phyloP scores from a whole-genome alignment of 2,888 invertebrate species.

The Thymelicus acteon region DNA sequence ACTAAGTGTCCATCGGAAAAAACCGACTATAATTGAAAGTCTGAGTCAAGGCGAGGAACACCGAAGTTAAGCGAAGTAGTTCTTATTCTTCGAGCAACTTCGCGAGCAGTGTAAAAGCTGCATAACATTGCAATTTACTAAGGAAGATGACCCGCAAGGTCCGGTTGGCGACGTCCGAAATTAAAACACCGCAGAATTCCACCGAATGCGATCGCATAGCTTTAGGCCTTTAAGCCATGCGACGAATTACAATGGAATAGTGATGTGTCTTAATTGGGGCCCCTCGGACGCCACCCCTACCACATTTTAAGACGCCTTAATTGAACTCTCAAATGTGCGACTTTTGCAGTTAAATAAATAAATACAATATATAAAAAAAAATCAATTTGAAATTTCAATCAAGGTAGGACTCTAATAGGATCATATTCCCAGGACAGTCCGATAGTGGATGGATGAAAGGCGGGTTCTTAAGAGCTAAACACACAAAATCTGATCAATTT shows the following conservation, averaged over 20 bases:
- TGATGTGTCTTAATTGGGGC: slow-evolving; percentile 72
- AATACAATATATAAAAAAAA: slow-evolving; percentile 38
- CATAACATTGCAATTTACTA: slow-evolving; percentile 46
- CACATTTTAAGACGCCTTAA: slow-evolving; percentile 57
- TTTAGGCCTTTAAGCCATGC: slow-evolving; percentile 82
- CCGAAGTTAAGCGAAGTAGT: too few relatives aligned
- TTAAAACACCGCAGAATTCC: slow-evolving; percentile 70
- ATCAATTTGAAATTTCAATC: slow-evolving; percentile 58
- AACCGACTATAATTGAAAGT: too few relatives aligned
- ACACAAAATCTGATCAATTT: slow-evolving; percentile 73
- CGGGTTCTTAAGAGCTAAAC: slow-evolving; percentile 57
- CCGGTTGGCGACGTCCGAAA: slow-evolving; percentile 71
- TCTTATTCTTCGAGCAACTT: too few relatives aligned
- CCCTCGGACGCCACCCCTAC: slow-evolving; percentile 76
- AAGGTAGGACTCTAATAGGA: slow-evolving; percentile 62
- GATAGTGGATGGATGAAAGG: slow-evolving; percentile 65
- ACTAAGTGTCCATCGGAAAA: too few relatives aligned
- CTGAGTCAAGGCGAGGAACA: too few relatives aligned
- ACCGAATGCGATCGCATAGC: slow-evolving; percentile 73
- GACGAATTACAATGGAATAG: slow-evolving; percentile 69
- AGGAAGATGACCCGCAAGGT: slow-evolving; percentile 71
- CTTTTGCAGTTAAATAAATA: slow-evolving; percentile 38
- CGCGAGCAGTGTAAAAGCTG: slow-evolving; percentile 47
- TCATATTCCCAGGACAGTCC: slow-evolving; percentile 65
- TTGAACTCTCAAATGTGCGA: slow-evolving; percentile 54